These are phyloP conservation scores for Micromesistius poutassou DNA, from an alignment of 2,797 vertebrate genomes.

Conservation along the genomic window DNA sequence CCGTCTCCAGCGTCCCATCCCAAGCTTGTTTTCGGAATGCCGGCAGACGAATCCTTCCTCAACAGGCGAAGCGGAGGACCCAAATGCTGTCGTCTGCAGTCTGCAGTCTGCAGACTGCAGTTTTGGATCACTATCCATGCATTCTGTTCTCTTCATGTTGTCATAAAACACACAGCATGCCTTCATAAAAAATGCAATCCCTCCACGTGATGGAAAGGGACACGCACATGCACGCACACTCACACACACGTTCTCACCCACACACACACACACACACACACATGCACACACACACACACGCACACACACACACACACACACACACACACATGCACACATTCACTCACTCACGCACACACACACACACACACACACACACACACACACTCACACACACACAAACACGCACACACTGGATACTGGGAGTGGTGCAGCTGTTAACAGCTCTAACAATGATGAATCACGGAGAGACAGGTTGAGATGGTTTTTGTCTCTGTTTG, in stretches of 20 bases:
- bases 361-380: constrained; percentile 27
- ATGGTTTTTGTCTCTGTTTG: constrained; percentile 49
- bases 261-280: constrained; percentile 5
- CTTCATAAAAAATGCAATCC: not conserved
- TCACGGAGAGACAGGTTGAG: constrained; percentile 48
- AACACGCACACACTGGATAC: constrained; percentile 19
- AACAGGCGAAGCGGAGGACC: no score
- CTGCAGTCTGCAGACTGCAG: no score
- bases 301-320: constrained; percentile 4
- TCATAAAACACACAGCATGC: not conserved
- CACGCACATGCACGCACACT: constrained; percentile 17
- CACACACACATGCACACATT: constrained; percentile 16
- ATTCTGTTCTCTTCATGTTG: not conserved
- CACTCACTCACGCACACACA: constrained; percentile 14
- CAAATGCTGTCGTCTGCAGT: not conserved
- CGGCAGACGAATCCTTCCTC: no score
- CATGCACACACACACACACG: constrained; percentile 6
- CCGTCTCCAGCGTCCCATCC: no score
- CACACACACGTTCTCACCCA: constrained; percentile 10
- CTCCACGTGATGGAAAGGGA: not conserved
- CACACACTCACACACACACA: constrained; percentile 21
- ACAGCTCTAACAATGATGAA: constrained; percentile 60
- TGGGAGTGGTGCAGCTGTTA: constrained; percentile 55
- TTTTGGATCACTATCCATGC: no score
- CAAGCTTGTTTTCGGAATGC: no score